Conservation (phyloP, 2,888 invertebrate genomes). For the Ochropleura leucogaster region DNA sequence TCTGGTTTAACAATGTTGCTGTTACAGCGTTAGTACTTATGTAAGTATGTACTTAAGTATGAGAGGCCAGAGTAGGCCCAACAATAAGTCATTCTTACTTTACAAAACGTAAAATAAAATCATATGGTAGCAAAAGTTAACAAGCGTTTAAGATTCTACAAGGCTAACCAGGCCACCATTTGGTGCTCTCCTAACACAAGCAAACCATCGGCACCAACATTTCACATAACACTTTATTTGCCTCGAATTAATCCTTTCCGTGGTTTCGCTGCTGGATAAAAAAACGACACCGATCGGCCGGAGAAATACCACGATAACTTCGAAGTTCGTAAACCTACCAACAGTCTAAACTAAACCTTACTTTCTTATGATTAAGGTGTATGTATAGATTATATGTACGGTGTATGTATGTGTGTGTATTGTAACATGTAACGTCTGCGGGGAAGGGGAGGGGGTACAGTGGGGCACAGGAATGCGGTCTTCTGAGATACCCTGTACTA, state of each 20-base stretch:
- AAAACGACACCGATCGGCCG: conserved; percentile 82
- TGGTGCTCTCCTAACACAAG: conserved; percentile 14
- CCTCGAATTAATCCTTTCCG: conserved; percentile 88
- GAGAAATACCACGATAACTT: conserved; percentile 67
- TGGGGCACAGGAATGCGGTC: conserved; percentile 87
- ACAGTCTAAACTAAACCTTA: conserved; percentile 66
- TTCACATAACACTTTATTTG: conserved; percentile 82
- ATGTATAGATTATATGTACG: conserved; percentile 36
- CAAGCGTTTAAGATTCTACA: too few relatives aligned
- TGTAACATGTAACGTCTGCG: conserved; percentile 77
- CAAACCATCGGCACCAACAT: conserved; percentile 33
- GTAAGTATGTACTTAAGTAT: too few relatives aligned
- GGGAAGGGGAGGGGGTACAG: conserved; percentile 71
- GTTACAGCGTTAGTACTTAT: too few relatives aligned
- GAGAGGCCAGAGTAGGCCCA: too few relatives aligned
- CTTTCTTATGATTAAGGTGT: conserved; percentile 40
- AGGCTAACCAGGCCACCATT: too few relatives aligned
- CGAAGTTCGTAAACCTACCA: conserved; percentile 21
- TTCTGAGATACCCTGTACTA: conserved; percentile 86
- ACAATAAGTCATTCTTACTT: too few relatives aligned
- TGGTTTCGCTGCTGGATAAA: conserved; percentile 83
- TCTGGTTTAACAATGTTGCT: too few relatives aligned
- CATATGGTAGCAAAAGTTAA: too few relatives aligned
- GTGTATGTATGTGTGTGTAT: conserved; percentile 67
- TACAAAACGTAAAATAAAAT: too few relatives aligned